Percentiles rank a stretch among this genome's conserved stretches.
These are phyloP conservation scores for Bursaphelenchus okinawaensis DNA, from an alignment of 2,888 invertebrate species.

Conservation along the genomic window DNA sequence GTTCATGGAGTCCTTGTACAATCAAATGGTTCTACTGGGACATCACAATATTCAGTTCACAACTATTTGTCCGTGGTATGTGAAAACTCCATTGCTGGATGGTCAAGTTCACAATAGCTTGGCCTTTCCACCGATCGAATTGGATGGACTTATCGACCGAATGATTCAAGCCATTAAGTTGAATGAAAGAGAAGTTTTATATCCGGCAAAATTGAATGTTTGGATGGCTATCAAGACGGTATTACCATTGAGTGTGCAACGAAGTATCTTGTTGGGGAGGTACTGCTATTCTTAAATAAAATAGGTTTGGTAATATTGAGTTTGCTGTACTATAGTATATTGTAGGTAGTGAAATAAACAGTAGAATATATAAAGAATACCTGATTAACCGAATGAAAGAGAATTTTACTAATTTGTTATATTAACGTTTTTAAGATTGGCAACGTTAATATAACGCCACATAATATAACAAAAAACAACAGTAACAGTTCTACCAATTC, in stretches of 20 bases:
- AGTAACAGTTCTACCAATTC: too few species aligned
- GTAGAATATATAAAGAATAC: too few species aligned
- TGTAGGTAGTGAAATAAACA: too few species aligned
- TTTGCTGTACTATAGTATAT: too few species aligned
- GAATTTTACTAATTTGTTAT: too few species aligned
- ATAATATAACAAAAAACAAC: too few species aligned
- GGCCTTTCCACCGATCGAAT: neutral
- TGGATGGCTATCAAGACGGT: neutral
- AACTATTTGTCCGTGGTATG: slow-evolving; percentile 71
- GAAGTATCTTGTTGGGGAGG: neutral
- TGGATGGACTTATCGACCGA: neutral
- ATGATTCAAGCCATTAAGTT: neutral
- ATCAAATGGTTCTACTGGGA: slow-evolving; percentile 64
- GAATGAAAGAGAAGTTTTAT: neutral
- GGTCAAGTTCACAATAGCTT: neutral
- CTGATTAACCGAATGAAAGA: too few species aligned
- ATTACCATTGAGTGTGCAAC: neutral
- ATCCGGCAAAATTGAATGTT: neutral
- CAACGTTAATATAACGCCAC: too few species aligned
- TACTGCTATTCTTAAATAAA: neutral
- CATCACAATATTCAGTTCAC: slow-evolving; percentile 72
- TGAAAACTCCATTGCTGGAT: neutral
- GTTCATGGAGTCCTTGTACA: slow-evolving; percentile 78
- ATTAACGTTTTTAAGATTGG: too few species aligned
- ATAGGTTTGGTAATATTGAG: too few species aligned